Evolutionary conservation across 2,888 invertebrate species (phyloP).

Genomic region (Exocentrus adspersus): DNA sequence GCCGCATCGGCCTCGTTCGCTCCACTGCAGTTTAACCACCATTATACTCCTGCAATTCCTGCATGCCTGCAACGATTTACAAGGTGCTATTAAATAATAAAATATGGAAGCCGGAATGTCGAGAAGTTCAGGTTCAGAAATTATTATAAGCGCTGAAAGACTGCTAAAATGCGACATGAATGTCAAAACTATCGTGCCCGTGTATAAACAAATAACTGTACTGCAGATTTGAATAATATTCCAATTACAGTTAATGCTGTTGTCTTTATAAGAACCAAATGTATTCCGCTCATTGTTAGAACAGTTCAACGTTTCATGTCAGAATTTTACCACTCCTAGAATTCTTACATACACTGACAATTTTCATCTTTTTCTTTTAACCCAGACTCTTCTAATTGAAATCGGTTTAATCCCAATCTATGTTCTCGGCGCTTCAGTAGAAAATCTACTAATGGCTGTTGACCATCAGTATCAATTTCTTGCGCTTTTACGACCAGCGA

Average conservation of each 20-base stretch:
- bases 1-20: neutral
- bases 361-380: too few relatives aligned
- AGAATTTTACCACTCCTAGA: too few relatives aligned
- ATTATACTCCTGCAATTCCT: neutral
- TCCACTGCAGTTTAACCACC: neutral
- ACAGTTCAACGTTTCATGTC: too few relatives aligned
- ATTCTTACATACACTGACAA: too few relatives aligned
- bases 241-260: neutral
- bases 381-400: neutral
- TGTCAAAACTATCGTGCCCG: neutral
- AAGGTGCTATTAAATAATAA: slow-evolving; percentile 1
- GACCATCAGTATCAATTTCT: neutral
- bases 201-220: neutral
- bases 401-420: neutral
- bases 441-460: neutral
- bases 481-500: neutral
- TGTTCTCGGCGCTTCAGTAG: neutral
- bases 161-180: too few relatives aligned
- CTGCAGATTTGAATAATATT: neutral
- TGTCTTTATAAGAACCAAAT: neutral
- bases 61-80: neutral
- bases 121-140: too few relatives aligned
- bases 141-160: too few relatives aligned
- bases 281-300: neutral
- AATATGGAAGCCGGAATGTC: neutral